Conservation (phyloP, 2,113 vertebrate species). For the Myanophis thanlyinensis region DNA sequence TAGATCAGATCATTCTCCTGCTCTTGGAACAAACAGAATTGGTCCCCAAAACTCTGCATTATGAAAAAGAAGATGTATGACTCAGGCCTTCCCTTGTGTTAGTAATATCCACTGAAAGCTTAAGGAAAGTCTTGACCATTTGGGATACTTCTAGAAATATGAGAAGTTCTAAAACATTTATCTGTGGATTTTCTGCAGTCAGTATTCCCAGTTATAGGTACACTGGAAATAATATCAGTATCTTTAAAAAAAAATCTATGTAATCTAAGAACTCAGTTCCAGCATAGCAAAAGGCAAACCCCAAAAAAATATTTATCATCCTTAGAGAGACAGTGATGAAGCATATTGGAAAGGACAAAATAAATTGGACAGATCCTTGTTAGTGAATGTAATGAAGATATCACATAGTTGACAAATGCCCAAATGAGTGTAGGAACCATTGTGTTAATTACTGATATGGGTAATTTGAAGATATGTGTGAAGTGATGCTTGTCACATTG, state of each 20-base stretch:
- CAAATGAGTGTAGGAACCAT: background rate
- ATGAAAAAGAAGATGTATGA: background rate
- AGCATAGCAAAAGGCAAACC: background rate
- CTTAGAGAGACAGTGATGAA: background rate
- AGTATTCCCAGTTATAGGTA: background rate
- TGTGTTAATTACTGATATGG: background rate
- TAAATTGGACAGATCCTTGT: background rate
- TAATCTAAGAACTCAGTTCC: background rate
- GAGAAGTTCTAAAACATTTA: background rate
- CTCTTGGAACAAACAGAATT: background rate
- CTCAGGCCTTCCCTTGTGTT: background rate
- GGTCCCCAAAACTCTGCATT: background rate
- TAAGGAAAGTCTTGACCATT: background rate
- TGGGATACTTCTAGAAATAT: background rate
- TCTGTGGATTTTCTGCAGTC: background rate
- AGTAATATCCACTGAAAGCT: background rate
- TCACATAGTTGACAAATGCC: background rate
- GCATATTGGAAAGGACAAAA: background rate
- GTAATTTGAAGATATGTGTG: background rate
- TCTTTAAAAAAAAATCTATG: background rate
- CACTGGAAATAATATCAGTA: background rate
- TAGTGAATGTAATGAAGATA: background rate
- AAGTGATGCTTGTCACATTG: background rate
- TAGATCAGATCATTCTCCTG: background rate
- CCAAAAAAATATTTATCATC: background rate